Evolutionary conservation across 2,113 vertebrate species (phyloP).

Genomic region (Drymodes brunneopygia): DNA sequence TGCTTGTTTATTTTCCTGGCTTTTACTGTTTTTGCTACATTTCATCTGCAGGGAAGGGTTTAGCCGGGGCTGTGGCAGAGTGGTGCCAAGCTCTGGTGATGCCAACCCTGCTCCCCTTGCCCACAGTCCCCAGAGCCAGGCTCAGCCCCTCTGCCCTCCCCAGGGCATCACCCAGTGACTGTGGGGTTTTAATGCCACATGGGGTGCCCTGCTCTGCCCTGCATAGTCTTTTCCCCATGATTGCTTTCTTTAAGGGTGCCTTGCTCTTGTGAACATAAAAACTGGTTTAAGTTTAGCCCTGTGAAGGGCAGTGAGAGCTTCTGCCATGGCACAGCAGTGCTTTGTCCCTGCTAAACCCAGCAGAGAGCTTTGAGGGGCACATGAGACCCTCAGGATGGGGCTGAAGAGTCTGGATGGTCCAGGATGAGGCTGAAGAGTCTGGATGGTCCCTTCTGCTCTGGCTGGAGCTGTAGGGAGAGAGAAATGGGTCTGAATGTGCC

Average conservation of each 20-base stretch:
- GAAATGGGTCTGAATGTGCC: neutral
- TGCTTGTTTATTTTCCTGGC: conserved; percentile 60
- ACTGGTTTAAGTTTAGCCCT: neutral
- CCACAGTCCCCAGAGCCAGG: neutral
- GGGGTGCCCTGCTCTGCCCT: neutral
- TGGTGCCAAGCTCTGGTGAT: neutral
- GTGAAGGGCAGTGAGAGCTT: neutral
- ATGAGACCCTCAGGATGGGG: accelerated
- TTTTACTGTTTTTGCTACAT: conserved; percentile 48
- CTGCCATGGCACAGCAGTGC: neutral
- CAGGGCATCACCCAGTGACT: neutral
- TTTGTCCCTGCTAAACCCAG: neutral
- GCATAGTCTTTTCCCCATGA: accelerated
- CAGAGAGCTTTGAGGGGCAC: neutral
- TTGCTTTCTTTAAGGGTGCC: accelerated
- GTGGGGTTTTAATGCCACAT: accelerated
- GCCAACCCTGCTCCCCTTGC: accelerated
- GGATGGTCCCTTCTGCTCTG: neutral
- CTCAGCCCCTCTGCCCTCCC: neutral
- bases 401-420: neutral
- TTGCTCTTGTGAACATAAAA: neutral
- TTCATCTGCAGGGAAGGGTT: conserved; percentile 7
- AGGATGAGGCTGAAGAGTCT: neutral
- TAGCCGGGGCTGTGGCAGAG: neutral
- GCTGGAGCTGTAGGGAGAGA: neutral